Evolutionary conservation across 2,888 invertebrate genomes (phyloP), one percentile per base, ranked within the genome.

Genomic region (Brachynemurus nebulosus): DNA sequence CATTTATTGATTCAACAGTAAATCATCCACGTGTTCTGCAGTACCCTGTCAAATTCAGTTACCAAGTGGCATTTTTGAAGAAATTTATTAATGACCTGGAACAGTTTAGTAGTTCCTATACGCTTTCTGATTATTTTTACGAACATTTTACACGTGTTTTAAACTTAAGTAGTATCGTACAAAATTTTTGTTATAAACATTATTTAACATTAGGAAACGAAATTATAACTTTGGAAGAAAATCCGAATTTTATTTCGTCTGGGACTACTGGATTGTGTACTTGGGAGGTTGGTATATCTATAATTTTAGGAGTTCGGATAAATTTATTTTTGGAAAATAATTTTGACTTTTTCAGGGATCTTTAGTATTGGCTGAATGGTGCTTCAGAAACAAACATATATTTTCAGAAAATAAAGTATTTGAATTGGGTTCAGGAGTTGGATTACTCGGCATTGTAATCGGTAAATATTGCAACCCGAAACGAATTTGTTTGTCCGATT

Each of bases 211-310:
- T 39, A 44, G 47, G 58, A 25, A 55, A 66, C 45, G 56, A 63
- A 44, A 58, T 65, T 25, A 61, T 85, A 23, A 77, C 72, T 11
- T 61, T 86, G 41, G 73, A 74, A 52, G 86, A 86, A 62, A 82
- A 77, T 46, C 72, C 69, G 45, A 78, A 72, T 57, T 73, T 85
- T 57, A 80, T 86, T 51, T 72, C 79, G 1, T 71, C 80, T 60
- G 86, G 86, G 20, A 86, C 86, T 16, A 88, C 86, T 12, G 86
- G 86, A 19, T 66, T 86, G 52, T 76, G 75, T 52, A 80, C 77
- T 53, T 86, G 86, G 86, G 80, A 84, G 73, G 80, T 80, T 36
- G 36, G 11, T 36, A 14, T 3, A 12, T 16, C 7, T 35, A 35
- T 11, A 35, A 12, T 35, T 35, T 35, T 11, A 36, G 11, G 9